A percentile compares a stretch with the other conserved stretches of the same genome.
phyloP scores from a whole-genome alignment of 1,140 invertebrate species.

The Goniozus legneri region DNA sequence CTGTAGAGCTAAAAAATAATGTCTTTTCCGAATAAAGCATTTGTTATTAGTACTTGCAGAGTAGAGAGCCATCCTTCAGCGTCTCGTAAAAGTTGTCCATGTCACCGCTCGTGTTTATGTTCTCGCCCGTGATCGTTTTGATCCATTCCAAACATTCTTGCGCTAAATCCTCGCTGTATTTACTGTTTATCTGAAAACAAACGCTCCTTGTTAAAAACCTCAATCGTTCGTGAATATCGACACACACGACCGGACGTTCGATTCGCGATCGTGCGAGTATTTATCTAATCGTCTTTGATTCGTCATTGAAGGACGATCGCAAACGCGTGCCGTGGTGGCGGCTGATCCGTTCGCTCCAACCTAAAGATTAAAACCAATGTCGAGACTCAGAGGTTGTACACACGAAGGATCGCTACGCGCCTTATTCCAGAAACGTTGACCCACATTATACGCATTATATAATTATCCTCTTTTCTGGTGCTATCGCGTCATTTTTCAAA shows the following conservation, averaged over 20 bases:
- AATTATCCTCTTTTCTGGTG: background rate
- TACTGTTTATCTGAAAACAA: conserved; percentile 83
- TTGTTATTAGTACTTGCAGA: conserved; percentile 71
- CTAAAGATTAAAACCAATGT: too few species aligned
- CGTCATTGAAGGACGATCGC: too few species aligned
- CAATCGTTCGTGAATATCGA: too few species aligned
- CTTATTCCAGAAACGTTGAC: background rate
- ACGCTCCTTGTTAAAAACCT: too few species aligned
- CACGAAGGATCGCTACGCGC: background rate
- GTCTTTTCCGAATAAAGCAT: too few species aligned
- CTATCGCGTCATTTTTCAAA: background rate
- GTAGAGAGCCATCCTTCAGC: conserved; percentile 78
- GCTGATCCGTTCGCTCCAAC: too few species aligned
- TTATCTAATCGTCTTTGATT: too few species aligned
- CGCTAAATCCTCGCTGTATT: conserved; percentile 91
- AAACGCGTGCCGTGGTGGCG: too few species aligned
- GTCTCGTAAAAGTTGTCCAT: conserved; percentile 90
- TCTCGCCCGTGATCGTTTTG: conserved; percentile 73
- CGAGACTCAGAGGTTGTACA: conserved; percentile 10
- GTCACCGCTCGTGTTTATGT: conserved; percentile 77
- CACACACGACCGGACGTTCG: too few species aligned
- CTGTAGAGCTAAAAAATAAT: too few species aligned
- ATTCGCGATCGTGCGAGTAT: too few species aligned
- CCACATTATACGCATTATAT: conserved; percentile 5
- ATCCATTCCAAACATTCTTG: conserved; percentile 90